Evolutionary conservation across 2,797 vertebrate genomes (phyloP).

Genomic region (Galago senegalensis): DNA sequence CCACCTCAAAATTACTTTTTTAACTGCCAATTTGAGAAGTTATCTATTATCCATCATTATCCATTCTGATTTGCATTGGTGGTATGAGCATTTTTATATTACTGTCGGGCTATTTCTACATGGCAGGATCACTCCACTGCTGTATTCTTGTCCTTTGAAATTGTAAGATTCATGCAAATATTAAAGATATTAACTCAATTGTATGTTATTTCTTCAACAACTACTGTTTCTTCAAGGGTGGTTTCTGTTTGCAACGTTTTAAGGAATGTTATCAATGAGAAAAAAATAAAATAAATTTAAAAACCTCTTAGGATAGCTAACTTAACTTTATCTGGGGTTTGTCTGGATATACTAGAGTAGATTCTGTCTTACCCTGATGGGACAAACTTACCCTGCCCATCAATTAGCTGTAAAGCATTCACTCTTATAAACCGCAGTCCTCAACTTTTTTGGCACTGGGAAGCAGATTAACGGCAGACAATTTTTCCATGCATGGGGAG

Average conservation of each 20-base stretch:
- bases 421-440: background rate
- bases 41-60: background rate
- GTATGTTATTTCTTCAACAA: constrained; percentile 10
- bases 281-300: background rate
- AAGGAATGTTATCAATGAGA: background rate
- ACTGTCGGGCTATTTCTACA: background rate
- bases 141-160: constrained; percentile 28
- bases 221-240: background rate
- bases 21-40: background rate
- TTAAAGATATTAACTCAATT: background rate
- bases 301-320: background rate
- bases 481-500: no score
- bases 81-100: background rate
- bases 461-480: no score
- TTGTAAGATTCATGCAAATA: background rate
- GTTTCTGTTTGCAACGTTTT: constrained; percentile 45
- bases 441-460: no score
- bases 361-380: background rate
- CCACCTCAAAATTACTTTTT: background rate
- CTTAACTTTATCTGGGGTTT: constrained; percentile 22
- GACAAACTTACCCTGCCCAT: background rate
- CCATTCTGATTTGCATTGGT: constrained; percentile 23
- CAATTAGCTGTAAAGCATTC: background rate
- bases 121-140: background rate
- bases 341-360: background rate